Conservation (phyloP, 2,797 vertebrate genomes). For the Chromis chromis region DNA sequence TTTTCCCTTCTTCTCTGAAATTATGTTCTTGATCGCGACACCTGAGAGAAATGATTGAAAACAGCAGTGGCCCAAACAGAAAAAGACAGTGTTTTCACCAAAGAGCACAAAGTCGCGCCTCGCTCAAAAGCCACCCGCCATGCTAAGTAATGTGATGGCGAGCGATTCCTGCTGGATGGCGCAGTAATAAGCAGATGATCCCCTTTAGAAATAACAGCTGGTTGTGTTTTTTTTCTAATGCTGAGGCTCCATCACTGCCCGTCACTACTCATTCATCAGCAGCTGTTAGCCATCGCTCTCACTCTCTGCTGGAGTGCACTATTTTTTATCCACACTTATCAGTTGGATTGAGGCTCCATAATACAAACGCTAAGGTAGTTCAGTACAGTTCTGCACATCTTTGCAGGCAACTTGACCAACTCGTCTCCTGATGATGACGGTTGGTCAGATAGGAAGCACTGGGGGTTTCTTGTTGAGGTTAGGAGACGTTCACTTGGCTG, state of each 20-base stretch:
- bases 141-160: slow-evolving; percentile 26
- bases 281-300: slow-evolving; percentile 69
- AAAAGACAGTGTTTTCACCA: slow-evolving; percentile 25
- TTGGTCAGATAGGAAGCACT: neutral
- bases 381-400: neutral
- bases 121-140: slow-evolving; percentile 4
- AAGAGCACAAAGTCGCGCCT: slow-evolving; percentile 27
- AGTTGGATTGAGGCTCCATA: slow-evolving; percentile 9
- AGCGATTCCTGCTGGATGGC: slow-evolving; percentile 63
- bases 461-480: neutral
- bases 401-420: neutral
- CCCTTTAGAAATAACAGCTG: slow-evolving; percentile 80
- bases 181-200: slow-evolving; percentile 72
- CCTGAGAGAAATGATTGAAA: slow-evolving; percentile 17
- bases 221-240: slow-evolving; percentile 73
- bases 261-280: slow-evolving; percentile 77
- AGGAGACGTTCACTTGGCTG: no score
- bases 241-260: slow-evolving; percentile 60
- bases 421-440: neutral
- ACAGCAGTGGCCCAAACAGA: slow-evolving; percentile 1
- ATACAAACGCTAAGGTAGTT: neutral
- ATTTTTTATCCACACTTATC: slow-evolving; percentile 24
- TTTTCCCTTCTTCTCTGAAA: slow-evolving; percentile 2
- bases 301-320: slow-evolving; percentile 15
- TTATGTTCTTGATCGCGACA: slow-evolving; percentile 10